Conservation (phyloP, 2,113 vertebrate species). For the Macroglossus sobrinus region DNA sequence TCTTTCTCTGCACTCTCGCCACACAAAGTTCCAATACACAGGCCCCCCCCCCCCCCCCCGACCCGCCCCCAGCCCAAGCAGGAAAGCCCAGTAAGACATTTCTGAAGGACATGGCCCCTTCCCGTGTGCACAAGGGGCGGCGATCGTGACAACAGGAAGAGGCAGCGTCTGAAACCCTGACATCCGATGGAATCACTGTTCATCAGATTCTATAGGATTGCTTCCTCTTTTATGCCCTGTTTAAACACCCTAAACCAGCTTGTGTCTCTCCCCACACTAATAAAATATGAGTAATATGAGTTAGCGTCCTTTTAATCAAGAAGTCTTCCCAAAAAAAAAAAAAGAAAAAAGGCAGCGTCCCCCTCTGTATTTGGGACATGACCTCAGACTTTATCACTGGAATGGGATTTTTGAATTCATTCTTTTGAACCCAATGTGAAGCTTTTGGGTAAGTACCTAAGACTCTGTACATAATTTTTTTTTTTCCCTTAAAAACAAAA, state of each 20-base stretch:
- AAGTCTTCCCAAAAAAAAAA: constrained; percentile 20
- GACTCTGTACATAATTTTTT: background rate
- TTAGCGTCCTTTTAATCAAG: background rate
- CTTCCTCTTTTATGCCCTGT: constrained; percentile 18
- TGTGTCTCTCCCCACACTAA: background rate
- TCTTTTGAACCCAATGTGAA: background rate
- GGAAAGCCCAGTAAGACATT: background rate
- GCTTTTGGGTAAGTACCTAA: background rate
- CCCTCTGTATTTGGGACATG: background rate
- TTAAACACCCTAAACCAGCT: background rate
- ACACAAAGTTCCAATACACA: background rate
- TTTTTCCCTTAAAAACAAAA: background rate
- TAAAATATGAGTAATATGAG: background rate
- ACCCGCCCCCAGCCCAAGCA: background rate
- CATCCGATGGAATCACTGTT: background rate
- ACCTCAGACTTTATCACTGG: background rate
- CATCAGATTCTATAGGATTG: background rate
- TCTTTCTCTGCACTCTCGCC: background rate
- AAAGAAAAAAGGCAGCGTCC: background rate
- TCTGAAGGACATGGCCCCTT: background rate
- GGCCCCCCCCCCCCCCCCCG: background rate
- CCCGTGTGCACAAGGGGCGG: background rate
- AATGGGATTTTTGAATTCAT: constrained; percentile 8
- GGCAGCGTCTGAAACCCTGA: background rate
- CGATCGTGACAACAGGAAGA: background rate